phyloP scores from a whole-genome alignment of 2,888 invertebrate species.

The Dastarcus helophoroides region DNA sequence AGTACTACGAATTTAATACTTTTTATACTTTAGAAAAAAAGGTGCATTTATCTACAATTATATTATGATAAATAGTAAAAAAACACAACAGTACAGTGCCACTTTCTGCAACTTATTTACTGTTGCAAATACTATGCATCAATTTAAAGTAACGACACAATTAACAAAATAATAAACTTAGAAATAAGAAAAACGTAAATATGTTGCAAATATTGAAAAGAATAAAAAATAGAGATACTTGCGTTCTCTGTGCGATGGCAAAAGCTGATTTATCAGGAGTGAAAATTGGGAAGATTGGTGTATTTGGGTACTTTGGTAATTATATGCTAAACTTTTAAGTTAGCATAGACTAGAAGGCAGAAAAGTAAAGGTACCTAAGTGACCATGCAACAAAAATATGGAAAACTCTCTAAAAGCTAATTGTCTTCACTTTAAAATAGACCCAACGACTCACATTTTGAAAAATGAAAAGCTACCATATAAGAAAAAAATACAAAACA shows the following conservation, averaged over 20 bases:
- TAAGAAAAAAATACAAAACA: constrained; percentile 10
- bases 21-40: too few relatives aligned
- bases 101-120: too few relatives aligned
- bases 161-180: constrained; percentile 27
- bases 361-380: not conserved
- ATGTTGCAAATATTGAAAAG: too few relatives aligned
- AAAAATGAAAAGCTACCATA: too few relatives aligned
- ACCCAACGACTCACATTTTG: too few relatives aligned
- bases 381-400: not conserved
- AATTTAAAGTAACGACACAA: constrained; percentile 26
- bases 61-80: too few relatives aligned
- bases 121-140: too few relatives aligned
- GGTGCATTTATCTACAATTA: too few relatives aligned
- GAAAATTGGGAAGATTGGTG: constrained; percentile 14
- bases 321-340: constrained; percentile 10
- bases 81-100: too few relatives aligned
- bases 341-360: constrained; percentile 15
- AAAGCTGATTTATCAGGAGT: constrained; percentile 8
- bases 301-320: constrained; percentile 21
- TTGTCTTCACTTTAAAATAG: too few relatives aligned
- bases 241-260: constrained; percentile 28
- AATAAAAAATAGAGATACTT: constrained; percentile 22
- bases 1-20: too few relatives aligned
- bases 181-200: constrained; percentile 11
- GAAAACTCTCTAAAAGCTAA: constrained; percentile 1